Conservation (phyloP, 2,888 invertebrate genomes). For the Lithosia quadra region DNA sequence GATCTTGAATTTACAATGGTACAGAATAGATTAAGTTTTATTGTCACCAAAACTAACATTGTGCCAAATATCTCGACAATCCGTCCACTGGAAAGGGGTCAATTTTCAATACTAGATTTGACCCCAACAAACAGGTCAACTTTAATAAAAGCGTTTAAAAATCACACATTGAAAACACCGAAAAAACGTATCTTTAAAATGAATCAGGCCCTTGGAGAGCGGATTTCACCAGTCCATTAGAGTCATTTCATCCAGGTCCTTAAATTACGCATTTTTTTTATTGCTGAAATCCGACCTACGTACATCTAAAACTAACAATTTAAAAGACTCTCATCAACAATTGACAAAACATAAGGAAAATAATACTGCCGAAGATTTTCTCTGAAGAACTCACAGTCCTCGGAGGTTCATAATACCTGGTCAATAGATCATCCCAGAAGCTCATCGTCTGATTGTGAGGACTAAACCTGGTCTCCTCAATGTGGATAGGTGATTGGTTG, state of each 20-base stretch:
- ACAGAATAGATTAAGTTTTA: too few species aligned
- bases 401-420: slow-evolving; percentile 60
- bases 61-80: too few species aligned
- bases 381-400: slow-evolving; percentile 50
- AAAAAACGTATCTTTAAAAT: too few species aligned
- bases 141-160: not conserved
- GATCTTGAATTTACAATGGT: too few species aligned
- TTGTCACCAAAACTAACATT: too few species aligned
- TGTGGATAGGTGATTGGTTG: slow-evolving; percentile 29
- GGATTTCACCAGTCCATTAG: not conserved
- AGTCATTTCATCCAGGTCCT: too few species aligned
- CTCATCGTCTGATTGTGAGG: slow-evolving; percentile 63
- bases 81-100: too few species aligned
- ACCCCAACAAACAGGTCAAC: too few species aligned
- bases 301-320: not conserved
- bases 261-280: too few species aligned
- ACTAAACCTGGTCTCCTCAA: slow-evolving; percentile 51
- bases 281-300: too few species aligned
- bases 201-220: not conserved
- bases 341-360: slow-evolving; percentile 50
- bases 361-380: slow-evolving; percentile 39
- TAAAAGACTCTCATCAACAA: slow-evolving; percentile 52
- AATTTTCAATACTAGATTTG: too few species aligned
- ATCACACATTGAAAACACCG: not conserved
- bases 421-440: slow-evolving; percentile 63